These are phyloP conservation scores for Phaetusa simplex DNA, from an alignment of 2,113 vertebrate species.

Conservation along the genomic window DNA sequence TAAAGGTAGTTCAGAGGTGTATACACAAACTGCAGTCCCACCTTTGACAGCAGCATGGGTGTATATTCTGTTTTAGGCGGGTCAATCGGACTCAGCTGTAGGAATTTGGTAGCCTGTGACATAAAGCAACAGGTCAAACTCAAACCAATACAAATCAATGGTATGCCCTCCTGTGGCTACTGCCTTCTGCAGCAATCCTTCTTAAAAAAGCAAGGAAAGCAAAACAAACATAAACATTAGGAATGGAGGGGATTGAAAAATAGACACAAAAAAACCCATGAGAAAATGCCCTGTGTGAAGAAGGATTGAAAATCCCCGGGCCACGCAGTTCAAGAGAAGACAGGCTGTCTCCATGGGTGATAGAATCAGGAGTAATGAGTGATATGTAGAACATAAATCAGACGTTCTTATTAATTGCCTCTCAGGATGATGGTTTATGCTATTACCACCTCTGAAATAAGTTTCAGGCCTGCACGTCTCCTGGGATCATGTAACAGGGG, in stretches of 20 bases:
- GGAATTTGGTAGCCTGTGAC: not conserved
- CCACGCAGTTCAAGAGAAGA: not conserved
- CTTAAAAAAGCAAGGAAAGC: not conserved
- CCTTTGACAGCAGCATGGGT: not conserved
- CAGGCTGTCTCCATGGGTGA: not conserved
- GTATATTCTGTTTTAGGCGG: not conserved
- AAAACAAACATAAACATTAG: not conserved
- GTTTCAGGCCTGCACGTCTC: not conserved
- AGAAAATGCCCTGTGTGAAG: not conserved
- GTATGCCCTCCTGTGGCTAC: not conserved
- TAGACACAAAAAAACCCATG: not conserved
- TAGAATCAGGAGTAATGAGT: not conserved
- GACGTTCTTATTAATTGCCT: not conserved
- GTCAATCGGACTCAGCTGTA: rapidly evolving
- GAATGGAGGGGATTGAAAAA: not conserved
- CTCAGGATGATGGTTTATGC: not conserved
- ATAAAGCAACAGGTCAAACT: not conserved
- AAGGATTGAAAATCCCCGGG: not conserved
- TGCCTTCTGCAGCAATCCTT: not conserved
- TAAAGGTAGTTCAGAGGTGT: not conserved
- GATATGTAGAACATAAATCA: not conserved
- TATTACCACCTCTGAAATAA: not conserved
- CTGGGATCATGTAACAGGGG: not conserved
- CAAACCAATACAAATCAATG: not conserved
- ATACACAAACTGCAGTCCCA: not conserved